Base-by-base conservation (phyloP, 2,888 invertebrate genomes). In the Nebria brevicollis region DNA sequence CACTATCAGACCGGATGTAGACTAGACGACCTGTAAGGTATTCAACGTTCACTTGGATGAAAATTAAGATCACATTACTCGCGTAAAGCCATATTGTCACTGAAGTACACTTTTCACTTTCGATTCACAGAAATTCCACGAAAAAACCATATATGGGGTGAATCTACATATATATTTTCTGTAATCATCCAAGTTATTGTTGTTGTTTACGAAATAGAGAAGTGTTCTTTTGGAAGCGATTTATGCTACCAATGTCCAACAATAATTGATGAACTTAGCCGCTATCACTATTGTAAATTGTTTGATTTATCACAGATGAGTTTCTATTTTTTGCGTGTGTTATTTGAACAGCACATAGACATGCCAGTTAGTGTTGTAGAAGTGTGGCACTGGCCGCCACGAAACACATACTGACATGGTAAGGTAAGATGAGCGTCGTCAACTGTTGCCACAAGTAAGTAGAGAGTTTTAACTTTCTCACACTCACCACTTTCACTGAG, bases 391-490 rank as follows among this genome's bases (percentile, higher is more conserved):
- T 72, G 75, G 20, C 72, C 75, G 75, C 68, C 80, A 80, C 80
- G 65, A 75, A 72, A 72, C 80, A 80, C 80, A 80, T 80, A 80
- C 80, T 80, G 68, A 80, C 75, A 15, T 26, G 75, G 75, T 75
- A 75, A 80, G 66, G 34, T 26, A 80, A 42, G 86, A 86, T 86
- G 87, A 86, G 87, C 85, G 86, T 86, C 86, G 87, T 87, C 87
- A 87, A 88, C 88, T 88, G 87, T 86, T 84, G 85, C 83, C 83
- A 85, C 85, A 85, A 84, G 86, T 86, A 87, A 86, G 86, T 87
- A 87, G 87, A 89, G 89, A 89, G 88, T 88, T 84, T 86, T 87
- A 84, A 87, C 88, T 88, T 88, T 88, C 87, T 88, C 88, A 88
- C 87, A 87, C 86, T 87, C 86, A 87, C 87, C 89, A 89, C 89